Evolutionary conservation across 2,797 vertebrate genomes (phyloP).

Genomic region (Rhinogobio ventralis): DNA sequence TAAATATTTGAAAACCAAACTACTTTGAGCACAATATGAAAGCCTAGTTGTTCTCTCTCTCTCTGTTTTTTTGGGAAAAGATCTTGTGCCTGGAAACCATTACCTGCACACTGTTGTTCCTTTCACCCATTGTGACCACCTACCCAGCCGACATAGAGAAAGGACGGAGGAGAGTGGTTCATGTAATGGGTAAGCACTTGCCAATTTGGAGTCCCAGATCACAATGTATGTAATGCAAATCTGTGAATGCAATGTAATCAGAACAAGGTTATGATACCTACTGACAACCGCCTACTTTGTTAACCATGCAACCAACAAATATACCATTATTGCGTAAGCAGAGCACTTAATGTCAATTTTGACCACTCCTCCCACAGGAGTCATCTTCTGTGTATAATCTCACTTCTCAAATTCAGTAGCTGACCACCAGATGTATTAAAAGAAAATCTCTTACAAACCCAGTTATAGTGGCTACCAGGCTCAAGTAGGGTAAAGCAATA

Average conservation of each 20-base stretch:
- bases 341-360: slow-evolving; percentile 2
- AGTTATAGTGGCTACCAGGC: neutral
- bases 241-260: neutral
- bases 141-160: slow-evolving; percentile 72
- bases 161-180: slow-evolving; percentile 87
- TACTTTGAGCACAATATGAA: neutral
- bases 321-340: neutral
- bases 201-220: slow-evolving; percentile 15
- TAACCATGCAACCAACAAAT: neutral
- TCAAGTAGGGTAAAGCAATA: slow-evolving; percentile 1
- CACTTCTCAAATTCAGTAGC: neutral
- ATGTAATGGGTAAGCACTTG: slow-evolving; percentile 86
- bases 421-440: neutral
- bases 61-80: slow-evolving; percentile 46
- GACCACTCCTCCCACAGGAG: neutral
- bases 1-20: neutral
- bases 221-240: slow-evolving; percentile 11
- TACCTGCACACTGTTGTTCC: slow-evolving; percentile 59
- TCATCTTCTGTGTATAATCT: neutral
- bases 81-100: slow-evolving; percentile 58
- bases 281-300: neutral
- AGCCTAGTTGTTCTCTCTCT: slow-evolving; percentile 8
- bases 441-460: neutral
- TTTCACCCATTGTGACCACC: slow-evolving; percentile 62
- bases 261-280: neutral